Evolutionary conservation across 2,888 invertebrate genomes (phyloP).

Genomic region (Palloptera scutellata): DNA sequence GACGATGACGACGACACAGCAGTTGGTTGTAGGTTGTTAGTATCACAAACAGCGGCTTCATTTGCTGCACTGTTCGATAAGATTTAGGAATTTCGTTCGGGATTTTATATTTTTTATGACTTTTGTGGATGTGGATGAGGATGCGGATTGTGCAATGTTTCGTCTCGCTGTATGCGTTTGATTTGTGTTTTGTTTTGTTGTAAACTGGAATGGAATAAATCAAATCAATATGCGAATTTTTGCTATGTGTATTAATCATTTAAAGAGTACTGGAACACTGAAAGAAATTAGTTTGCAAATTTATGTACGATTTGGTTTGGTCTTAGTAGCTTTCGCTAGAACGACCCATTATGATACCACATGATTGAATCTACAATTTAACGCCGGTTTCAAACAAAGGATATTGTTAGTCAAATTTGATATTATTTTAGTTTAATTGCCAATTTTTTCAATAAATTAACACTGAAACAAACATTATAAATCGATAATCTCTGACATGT

Average conservation of each 20-base stretch:
- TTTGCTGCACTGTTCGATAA: slow-evolving; percentile 15
- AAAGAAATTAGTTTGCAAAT: no score
- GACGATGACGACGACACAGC: slow-evolving; percentile 24
- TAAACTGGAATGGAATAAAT: slow-evolving; percentile 56
- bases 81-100: slow-evolving; percentile 39
- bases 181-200: slow-evolving; percentile 50
- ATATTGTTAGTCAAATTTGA: no score
- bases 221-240: slow-evolving; percentile 51
- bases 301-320: no score
- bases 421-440: no score
- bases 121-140: slow-evolving; percentile 3
- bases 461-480: no score
- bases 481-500: no score
- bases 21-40: slow-evolving; percentile 28
- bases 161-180: slow-evolving; percentile 57
- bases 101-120: slow-evolving; percentile 35
- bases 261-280: not conserved
- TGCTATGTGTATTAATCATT: slow-evolving; percentile 15
- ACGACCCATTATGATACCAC: no score
- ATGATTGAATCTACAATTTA: no score
- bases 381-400: no score
- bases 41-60: slow-evolving; percentile 18
- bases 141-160: slow-evolving; percentile 50
- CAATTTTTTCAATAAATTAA: no score
- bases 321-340: no score